These are phyloP conservation scores for Brachionus sp. DNA, from an alignment of 1,140 invertebrate species.

Conservation along the genomic window DNA sequence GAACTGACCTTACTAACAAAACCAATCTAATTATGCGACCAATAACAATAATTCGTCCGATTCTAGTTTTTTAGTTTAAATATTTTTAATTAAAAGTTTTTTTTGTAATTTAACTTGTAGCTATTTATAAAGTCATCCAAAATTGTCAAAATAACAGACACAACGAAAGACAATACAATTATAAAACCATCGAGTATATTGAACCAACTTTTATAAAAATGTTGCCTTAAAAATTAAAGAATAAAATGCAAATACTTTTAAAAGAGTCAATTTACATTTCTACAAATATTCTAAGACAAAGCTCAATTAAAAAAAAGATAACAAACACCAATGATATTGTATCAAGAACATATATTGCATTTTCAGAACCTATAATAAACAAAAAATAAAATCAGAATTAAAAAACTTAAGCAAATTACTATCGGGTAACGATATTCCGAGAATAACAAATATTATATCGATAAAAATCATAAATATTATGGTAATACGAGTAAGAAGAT, in stretches of 20 bases:
- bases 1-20: slow-evolving; percentile 58
- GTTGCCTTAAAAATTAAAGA: background rate
- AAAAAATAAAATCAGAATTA: background rate
- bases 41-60: slow-evolving; percentile 55
- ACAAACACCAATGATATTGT: slow-evolving; percentile 43
- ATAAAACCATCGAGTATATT: slow-evolving; percentile 41
- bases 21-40: slow-evolving; percentile 61
- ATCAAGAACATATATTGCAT: slow-evolving; percentile 47
- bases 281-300: slow-evolving; percentile 43
- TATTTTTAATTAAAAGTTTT: background rate
- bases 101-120: background rate
- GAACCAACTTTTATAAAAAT: slow-evolving; percentile 34
- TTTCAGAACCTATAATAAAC: background rate
- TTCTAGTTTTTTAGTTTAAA: background rate
- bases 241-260: background rate
- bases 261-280: background rate
- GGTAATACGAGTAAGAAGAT: slow-evolving; percentile 48
- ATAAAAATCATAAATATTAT: slow-evolving; percentile 57
- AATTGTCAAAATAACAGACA: slow-evolving; percentile 37
- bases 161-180: slow-evolving; percentile 32
- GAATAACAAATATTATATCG: slow-evolving; percentile 58
- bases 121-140: slow-evolving; percentile 37
- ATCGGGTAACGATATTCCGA: slow-evolving; percentile 53
- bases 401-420: slow-evolving; percentile 48
- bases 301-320: slow-evolving; percentile 45